Conservation (phyloP, 1,140 invertebrate genomes). For the Sycophaga agraensis region DNA sequence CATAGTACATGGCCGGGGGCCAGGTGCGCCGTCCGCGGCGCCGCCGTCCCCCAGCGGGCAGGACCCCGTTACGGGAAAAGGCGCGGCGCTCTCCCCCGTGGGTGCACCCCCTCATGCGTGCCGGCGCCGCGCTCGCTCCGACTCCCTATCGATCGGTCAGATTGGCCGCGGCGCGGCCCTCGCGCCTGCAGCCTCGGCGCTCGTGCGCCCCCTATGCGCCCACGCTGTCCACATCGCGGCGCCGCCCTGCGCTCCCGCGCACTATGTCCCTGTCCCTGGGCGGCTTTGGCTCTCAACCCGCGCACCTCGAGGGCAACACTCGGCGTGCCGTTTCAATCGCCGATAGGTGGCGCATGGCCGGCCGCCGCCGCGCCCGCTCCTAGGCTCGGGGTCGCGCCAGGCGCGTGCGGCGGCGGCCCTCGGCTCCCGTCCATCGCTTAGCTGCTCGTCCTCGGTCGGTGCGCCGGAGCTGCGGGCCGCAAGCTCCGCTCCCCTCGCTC, state of each 20-base stretch:
- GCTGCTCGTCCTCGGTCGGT: not conserved
- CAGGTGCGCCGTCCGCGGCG: too few species aligned
- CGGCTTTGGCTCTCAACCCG: not conserved
- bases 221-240: conserved; percentile 37
- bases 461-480: not conserved
- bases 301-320: not conserved
- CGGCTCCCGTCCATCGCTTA: not conserved
- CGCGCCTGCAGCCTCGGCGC: not conserved
- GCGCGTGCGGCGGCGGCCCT: not conserved
- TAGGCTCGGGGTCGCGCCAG: conserved; percentile 34
- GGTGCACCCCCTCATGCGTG: too few species aligned
- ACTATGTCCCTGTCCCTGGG: conserved; percentile 33
- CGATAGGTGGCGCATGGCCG: conserved; percentile 30
- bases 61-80: too few species aligned
- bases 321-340: not conserved
- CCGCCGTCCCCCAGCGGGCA: too few species aligned
- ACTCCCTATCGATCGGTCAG: too few species aligned
- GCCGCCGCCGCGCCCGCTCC: conserved; percentile 38
- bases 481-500: too few species aligned
- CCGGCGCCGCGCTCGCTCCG: too few species aligned
- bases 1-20: too few species aligned
- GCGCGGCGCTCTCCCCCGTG: too few species aligned
- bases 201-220: conserved; percentile 8
- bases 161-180: too few species aligned
- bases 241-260: conserved; percentile 16